A percentile compares a stretch with the other conserved stretches of the same genome.
Evolutionary conservation across 1,140 invertebrate species (phyloP).

Genomic region (Drosophila biarmipes): DNA sequence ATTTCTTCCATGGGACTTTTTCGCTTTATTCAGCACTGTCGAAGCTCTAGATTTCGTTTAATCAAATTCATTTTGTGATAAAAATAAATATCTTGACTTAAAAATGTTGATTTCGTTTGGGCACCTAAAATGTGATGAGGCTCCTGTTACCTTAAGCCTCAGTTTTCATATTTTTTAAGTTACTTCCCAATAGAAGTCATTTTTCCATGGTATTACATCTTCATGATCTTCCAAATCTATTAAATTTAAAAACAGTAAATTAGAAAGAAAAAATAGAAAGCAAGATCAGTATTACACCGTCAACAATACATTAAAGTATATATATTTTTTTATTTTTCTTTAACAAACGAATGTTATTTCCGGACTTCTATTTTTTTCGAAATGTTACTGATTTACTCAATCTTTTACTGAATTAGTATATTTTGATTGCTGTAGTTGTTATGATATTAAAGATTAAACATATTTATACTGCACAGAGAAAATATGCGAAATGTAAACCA

Average conservation of each 20-base stretch:
- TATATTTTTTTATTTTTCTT: too few relatives aligned
- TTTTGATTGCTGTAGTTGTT: too few relatives aligned
- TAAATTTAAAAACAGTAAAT: background rate
- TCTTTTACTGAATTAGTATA: too few relatives aligned
- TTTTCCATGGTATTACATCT: constrained; percentile 10
- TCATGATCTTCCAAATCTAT: constrained; percentile 44
- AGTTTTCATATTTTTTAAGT: background rate
- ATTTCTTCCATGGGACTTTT: constrained; percentile 35
- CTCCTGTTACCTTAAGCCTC: too few relatives aligned
- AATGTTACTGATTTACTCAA: too few relatives aligned
- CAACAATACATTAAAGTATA: too few relatives aligned
- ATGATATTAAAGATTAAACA: too few relatives aligned
- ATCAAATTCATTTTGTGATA: constrained; percentile 32
- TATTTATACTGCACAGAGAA: too few relatives aligned
- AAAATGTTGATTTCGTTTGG: background rate
- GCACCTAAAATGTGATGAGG: background rate
- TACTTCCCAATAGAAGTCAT: background rate
- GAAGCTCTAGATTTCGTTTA: constrained; percentile 1
- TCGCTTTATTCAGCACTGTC: constrained; percentile 69
- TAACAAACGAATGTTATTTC: too few relatives aligned
- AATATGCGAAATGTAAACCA: background rate
- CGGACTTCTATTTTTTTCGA: too few relatives aligned
- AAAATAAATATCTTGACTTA: background rate
- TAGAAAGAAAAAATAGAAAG: background rate
- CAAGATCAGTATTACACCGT: too few relatives aligned